phyloP scores from a whole-genome alignment of 2,113 vertebrate species.

The Scytalopus superciliaris region DNA sequence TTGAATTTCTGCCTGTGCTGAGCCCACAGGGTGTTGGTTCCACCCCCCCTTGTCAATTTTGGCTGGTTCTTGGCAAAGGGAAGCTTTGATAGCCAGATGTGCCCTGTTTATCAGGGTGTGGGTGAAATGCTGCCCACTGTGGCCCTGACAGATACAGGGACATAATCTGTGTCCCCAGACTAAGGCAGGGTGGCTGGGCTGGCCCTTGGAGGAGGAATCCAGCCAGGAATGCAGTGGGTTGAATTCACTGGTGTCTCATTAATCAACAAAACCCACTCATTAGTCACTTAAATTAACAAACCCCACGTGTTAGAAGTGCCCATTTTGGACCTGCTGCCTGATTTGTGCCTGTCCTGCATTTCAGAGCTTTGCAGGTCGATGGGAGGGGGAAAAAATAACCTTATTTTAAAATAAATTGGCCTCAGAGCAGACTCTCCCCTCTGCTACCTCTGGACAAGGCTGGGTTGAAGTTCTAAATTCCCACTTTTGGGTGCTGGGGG shows the following conservation, averaged over 20 bases:
- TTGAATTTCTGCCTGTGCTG: background rate
- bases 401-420: background rate
- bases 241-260: background rate
- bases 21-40: rapidly evolving
- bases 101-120: background rate
- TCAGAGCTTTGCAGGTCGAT: background rate
- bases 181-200: background rate
- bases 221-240: no score
- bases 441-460: rapidly evolving
- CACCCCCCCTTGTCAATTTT: no score
- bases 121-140: background rate
- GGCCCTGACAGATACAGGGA: background rate
- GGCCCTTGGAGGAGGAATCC: background rate
- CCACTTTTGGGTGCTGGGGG: no score
- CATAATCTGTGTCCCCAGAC: background rate
- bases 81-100: background rate
- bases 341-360: rapidly evolving
- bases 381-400: background rate
- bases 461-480: background rate
- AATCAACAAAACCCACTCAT: rapidly evolving
- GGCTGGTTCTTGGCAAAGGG: background rate
- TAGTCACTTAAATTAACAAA: no score
- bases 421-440: background rate
- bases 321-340: background rate
- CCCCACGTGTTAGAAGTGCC: no score